Evolutionary conservation across 2,888 invertebrate genomes (phyloP).

Genomic region (Parnassius apollo): DNA sequence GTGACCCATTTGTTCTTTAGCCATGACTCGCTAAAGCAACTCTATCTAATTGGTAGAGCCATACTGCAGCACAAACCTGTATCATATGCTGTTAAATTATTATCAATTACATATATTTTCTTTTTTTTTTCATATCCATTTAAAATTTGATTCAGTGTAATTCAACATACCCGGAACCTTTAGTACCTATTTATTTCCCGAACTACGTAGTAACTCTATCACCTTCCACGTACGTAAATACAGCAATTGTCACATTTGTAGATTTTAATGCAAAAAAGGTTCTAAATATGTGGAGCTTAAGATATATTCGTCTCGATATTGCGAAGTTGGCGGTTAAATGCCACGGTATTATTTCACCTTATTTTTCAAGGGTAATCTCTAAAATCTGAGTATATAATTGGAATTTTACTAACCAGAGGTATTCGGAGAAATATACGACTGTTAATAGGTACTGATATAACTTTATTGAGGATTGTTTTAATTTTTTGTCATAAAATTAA

Average conservation of each 20-base stretch:
- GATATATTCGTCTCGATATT: neutral
- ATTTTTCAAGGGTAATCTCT: neutral
- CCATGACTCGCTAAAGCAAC: no score
- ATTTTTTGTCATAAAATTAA: no score
- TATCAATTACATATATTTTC: no score
- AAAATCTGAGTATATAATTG: conserved; percentile 5
- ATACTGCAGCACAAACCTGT: no score
- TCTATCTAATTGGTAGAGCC: no score
- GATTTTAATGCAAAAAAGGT: neutral
- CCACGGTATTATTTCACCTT: neutral
- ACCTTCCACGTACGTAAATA: conserved; percentile 9
- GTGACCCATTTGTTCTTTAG: no score
- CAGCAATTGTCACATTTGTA: conserved; percentile 4
- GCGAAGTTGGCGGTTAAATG: neutral
- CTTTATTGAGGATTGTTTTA: no score
- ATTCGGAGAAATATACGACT: neutral
- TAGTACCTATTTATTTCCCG: neutral
- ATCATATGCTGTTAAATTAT: no score
- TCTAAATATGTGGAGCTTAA: conserved; percentile 4
- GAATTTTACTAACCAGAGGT: conserved; percentile 1
- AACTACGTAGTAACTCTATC: neutral
- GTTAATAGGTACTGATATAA: no score
- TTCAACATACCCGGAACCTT: conserved; percentile 1
- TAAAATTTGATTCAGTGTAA: neutral
- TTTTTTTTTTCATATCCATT: neutral